Conservation (phyloP, 2,888 invertebrate genomes). For the Clostera curtula region DNA sequence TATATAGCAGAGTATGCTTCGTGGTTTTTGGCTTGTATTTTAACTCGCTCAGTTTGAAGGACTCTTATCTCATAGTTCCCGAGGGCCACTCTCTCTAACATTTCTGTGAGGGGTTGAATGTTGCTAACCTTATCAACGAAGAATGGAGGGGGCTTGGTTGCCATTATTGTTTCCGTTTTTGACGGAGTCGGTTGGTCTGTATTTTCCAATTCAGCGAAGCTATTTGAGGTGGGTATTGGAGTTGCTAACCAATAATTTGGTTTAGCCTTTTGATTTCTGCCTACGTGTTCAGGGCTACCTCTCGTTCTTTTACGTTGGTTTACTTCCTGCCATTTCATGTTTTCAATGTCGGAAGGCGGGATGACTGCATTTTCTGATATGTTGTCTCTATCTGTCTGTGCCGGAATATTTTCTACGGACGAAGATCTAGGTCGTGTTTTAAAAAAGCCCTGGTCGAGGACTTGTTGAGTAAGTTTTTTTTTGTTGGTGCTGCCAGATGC, state of each 20-base stretch:
- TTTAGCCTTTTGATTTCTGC: slow-evolving; percentile 1
- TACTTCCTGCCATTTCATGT: slow-evolving; percentile 1
- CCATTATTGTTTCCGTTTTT: no score
- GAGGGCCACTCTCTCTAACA: neutral
- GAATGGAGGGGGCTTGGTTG: neutral
- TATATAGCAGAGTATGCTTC: no score
- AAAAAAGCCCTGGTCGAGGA: slow-evolving; percentile 1
- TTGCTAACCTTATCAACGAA: slow-evolving; percentile 1
- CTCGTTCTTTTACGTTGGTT: neutral
- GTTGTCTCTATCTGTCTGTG: no score
- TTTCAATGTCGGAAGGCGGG: neutral
- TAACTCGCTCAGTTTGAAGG: neutral
- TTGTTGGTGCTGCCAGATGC: slow-evolving; percentile 2
- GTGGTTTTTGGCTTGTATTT: neutral
- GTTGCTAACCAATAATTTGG: slow-evolving; percentile 2
- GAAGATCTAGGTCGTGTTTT: no score
- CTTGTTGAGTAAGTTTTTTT: slow-evolving; percentile 2
- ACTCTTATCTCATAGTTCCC: no score
- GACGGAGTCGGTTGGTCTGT: no score
- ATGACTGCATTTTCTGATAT: no score
- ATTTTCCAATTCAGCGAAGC: neutral
- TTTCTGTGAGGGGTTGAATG: neutral
- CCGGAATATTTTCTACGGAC: slow-evolving; percentile 1
- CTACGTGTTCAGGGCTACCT: slow-evolving; percentile 1
- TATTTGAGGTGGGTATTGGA: slow-evolving; percentile 1